Evolutionary conservation across 2,888 invertebrate species (phyloP), one percentile per base, ranked within the genome.

Genomic region (Strigamia transsilvanica): DNA sequence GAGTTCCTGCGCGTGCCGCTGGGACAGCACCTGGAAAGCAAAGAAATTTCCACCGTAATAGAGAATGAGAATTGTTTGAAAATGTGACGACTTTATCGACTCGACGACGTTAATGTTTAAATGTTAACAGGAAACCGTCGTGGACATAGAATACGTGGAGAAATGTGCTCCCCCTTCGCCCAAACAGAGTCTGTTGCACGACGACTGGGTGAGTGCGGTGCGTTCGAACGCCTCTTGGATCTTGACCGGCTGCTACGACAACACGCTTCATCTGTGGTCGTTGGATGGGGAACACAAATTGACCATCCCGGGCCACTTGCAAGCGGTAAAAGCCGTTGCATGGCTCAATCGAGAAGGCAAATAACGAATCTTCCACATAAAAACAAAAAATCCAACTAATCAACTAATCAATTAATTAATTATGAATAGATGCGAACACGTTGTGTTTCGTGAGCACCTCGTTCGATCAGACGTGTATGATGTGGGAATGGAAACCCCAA

Each of bases 141-240:
- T 98, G 84, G 93, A 95, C 84, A 91, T 99, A 80, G 98, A 99
- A 88, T 99, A 98, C 89, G 90, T 98, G 27, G 94, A 96, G 87
- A 92, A 94, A 85, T 93, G 94, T 85, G 95, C 97, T 13, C 93
- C 98, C 0, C 99, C 99, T 0, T 92, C 94, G 86, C 98, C 98
- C 0, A 93, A 96, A 87, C 94, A 97, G 87, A 95, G 96, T 87
- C 90, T 99, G 84, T 91, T 95, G 87, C 98, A 98, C 86, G 97
- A 98, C 88, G 99, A 99, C 87, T 99, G 99, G 99, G 96, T 99
- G n/a, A 94, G 96, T 23, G 92, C 95, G 73, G 93, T 97, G 0
- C 92, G 93, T 85, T 90, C 92, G 61, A 89, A 90, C 83, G 91
- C 91, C 61, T 92, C 92, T 87, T 94, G 95, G 94, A 94, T 98